phyloP scores from a whole-genome alignment of 2,888 invertebrate genomes.

The Acrocera orbiculus region DNA sequence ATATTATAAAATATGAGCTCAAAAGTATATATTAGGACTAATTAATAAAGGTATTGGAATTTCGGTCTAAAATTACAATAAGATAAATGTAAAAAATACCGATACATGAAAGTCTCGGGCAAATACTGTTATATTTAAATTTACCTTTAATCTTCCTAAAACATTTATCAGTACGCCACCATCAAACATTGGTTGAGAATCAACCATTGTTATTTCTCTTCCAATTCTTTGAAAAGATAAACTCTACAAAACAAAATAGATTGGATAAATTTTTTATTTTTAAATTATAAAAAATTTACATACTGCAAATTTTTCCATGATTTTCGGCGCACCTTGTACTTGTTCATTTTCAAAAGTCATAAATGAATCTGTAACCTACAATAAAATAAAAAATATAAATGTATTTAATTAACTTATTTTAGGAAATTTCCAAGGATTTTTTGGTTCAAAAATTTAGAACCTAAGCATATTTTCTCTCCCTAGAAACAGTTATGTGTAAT shows the following conservation, averaged over 20 bases:
- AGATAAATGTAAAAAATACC: too few species aligned
- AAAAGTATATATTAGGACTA: too few species aligned
- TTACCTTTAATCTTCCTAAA: slow-evolving; percentile 87
- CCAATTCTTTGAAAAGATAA: slow-evolving; percentile 86
- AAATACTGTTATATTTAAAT: slow-evolving; percentile 13
- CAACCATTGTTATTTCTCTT: slow-evolving; percentile 79
- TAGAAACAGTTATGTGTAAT: too few species aligned
- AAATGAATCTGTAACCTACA: slow-evolving; percentile 72
- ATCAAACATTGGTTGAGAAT: slow-evolving; percentile 96
- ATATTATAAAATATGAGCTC: too few species aligned
- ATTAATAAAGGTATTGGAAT: too few species aligned
- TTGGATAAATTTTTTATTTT: slow-evolving; percentile 4
- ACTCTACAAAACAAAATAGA: slow-evolving; percentile 41
- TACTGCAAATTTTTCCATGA: slow-evolving; percentile 89
- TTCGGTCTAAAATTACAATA: too few species aligned
- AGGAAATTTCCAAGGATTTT: neutral
- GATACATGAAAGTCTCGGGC: too few species aligned
- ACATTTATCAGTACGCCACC: slow-evolving; percentile 93
- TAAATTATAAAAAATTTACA: slow-evolving; percentile 24
- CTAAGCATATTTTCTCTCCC: neutral
- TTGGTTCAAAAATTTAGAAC: neutral
- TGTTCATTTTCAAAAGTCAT: slow-evolving; percentile 95
- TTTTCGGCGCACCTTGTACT: slow-evolving; percentile 81
- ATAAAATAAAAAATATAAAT: slow-evolving; percentile 14
- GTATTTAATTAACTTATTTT: too few species aligned